Conservation (phyloP, 2,797 vertebrate genomes). For the Microhierax caerulescens region DNA sequence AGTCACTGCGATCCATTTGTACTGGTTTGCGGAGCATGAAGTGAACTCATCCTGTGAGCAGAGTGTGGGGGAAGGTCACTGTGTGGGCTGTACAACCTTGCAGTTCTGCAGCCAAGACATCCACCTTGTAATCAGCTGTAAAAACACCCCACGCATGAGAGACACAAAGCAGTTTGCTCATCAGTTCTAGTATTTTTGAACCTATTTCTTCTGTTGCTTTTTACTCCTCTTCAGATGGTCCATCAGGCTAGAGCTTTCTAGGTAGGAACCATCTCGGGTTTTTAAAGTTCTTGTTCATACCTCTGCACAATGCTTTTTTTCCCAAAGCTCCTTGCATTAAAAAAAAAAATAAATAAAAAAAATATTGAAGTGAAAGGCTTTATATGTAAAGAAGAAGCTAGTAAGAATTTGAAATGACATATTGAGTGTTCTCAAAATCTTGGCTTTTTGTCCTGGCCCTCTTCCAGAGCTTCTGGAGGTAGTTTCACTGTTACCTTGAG, state of each 20-base stretch:
- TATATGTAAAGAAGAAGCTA: background rate
- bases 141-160: background rate
- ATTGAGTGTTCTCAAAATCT: background rate
- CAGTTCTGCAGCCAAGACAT: background rate
- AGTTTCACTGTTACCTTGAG: background rate
- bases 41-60: background rate
- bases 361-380: background rate
- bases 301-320: background rate
- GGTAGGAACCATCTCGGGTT: background rate
- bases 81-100: background rate
- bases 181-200: background rate
- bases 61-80: background rate
- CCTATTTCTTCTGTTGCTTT: background rate
- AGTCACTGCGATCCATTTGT: background rate
- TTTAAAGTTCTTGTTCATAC: background rate
- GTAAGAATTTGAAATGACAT: background rate
- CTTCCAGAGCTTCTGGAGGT: background rate
- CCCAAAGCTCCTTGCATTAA: background rate
- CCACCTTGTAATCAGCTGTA: background rate
- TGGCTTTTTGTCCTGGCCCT: background rate
- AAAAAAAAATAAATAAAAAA: background rate
- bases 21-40: background rate
- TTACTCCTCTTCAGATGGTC: background rate
- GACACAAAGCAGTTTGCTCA: background rate
- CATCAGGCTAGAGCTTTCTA: background rate